Evolutionary conservation across 2,113 vertebrate genomes (phyloP), one percentile per base, ranked within the genome.

Genomic region (Alethe castanea): DNA sequence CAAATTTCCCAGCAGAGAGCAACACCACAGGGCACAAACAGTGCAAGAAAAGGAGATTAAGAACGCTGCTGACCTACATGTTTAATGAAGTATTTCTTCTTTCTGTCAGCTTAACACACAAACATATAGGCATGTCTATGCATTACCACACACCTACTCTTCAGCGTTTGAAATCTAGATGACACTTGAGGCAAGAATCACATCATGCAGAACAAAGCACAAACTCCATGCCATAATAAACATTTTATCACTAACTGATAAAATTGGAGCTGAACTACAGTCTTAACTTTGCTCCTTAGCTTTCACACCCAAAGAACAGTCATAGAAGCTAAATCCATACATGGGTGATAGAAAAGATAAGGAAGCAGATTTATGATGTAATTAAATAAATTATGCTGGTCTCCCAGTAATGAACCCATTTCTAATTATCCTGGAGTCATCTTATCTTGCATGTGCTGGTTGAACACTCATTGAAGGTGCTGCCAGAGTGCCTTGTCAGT

Each of bases 341-440:
- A 28, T 1, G 14, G 29, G 31, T 0, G 14, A 95, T 91, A 33
- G 70, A 74, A 88, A 42, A 94, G 83, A 92, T 89, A 95, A 90
- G 81, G 42, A 45, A 61, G 35, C 12, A 25, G 4, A 29, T 50
- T 84, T 67, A 74, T 16, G 48, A 56, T 84, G 31, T 61, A 95
- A 91, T 93, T 88, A 96, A 71, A 50, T 59, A 90, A 91, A 88
- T 81, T 50, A 79, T 22, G 28, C 29, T 6, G 6, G n/a, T 45
- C 36, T 86, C n/a, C 48, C 36, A 42, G 26, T 33, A 92, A 88
- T 15, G 11, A 83, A 20, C 36, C 28, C 19, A 53, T 45, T 86
- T 89, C 44, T 70, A 90, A 95, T 90, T 95, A 92, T 47, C 44
- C 45, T 70, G 74, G 85, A 90, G 84, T 56, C 65, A 53, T 70